These are phyloP conservation scores for Stomatorhinus ivindoensis DNA, from an alignment of 2,113 vertebrate species.

Conservation along the genomic window DNA sequence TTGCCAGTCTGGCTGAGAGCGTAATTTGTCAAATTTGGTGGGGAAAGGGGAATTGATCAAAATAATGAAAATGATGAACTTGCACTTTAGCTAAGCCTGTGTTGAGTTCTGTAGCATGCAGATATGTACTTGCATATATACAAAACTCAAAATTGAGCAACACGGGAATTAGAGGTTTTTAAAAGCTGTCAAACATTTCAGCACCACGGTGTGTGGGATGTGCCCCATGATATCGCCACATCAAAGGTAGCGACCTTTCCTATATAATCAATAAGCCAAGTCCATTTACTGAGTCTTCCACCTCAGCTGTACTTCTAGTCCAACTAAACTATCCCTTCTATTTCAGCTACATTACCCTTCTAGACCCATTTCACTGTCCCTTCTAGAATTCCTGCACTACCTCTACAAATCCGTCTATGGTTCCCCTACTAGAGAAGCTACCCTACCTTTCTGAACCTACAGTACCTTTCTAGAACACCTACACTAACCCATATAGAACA, in stretches of 20 bases:
- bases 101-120: not conserved
- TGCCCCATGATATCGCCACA: not conserved
- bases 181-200: not conserved
- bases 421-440: not conserved
- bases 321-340: not conserved
- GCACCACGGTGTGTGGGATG: not conserved
- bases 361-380: not conserved
- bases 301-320: not conserved
- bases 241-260: not conserved
- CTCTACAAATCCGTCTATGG: not conserved
- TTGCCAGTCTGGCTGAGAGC: not conserved
- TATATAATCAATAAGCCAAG: not conserved
- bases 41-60: not conserved
- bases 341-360: not conserved
- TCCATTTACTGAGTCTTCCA: not conserved
- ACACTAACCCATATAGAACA: not conserved
- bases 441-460: not conserved
- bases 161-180: not conserved
- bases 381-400: not conserved
- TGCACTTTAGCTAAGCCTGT: not conserved
- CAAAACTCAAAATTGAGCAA: not conserved
- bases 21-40: not conserved
- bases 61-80: not conserved
- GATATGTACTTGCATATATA: not conserved
- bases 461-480: not conserved